These are phyloP conservation scores for Temnothorax ravouxi DNA, from an alignment of 2,888 invertebrate genomes.

Conservation along the genomic window DNA sequence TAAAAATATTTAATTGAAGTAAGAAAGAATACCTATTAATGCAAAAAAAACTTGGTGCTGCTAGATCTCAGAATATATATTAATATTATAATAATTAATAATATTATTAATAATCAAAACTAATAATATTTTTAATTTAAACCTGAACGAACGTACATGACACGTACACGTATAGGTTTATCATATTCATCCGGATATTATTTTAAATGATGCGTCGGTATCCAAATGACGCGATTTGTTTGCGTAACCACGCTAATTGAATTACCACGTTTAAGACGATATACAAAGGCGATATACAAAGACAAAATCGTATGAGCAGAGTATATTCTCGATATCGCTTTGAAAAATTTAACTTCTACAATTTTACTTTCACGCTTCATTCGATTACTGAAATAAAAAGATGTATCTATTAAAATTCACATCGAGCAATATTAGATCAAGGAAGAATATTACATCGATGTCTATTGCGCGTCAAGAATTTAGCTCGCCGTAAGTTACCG, in stretches of 20 bases:
- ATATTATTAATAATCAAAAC: too few relatives aligned
- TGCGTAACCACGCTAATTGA: slow-evolving; percentile 31
- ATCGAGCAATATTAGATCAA: background rate
- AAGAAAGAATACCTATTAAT: too few relatives aligned
- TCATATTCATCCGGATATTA: background rate
- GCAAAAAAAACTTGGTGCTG: too few relatives aligned
- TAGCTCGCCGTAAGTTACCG: background rate
- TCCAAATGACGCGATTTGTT: slow-evolving; percentile 41
- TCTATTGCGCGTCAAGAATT: background rate
- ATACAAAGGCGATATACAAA: background rate
- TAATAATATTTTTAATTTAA: too few relatives aligned
- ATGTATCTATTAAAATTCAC: slow-evolving; percentile 1
- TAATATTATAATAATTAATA: too few relatives aligned
- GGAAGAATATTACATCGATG: background rate
- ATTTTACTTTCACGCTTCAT: background rate
- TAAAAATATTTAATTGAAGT: too few relatives aligned
- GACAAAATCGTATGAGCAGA: background rate
- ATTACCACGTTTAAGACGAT: slow-evolving; percentile 22
- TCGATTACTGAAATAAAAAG: background rate
- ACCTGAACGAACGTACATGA: too few relatives aligned
- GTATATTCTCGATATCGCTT: background rate
- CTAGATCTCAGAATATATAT: too few relatives aligned
- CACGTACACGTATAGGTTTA: too few relatives aligned
- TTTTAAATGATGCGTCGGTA: slow-evolving; percentile 14
- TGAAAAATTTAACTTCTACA: background rate